Evolutionary conservation across 2,888 invertebrate genomes (phyloP).

Genomic region (Diarsia brunnea): DNA sequence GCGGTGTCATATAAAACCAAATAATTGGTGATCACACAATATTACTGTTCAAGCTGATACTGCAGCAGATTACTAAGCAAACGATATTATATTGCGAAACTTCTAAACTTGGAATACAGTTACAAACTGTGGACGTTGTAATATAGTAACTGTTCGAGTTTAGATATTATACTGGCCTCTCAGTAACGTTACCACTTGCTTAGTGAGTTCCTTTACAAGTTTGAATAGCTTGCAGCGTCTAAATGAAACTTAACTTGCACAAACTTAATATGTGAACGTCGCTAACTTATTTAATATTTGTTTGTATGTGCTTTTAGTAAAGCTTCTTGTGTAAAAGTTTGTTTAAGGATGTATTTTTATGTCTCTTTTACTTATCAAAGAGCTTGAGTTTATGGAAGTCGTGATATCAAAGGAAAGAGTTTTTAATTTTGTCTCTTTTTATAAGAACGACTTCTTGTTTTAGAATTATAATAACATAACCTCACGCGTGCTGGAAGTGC

Average conservation of each 20-base stretch:
- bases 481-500: too few relatives aligned
- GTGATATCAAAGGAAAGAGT: background rate
- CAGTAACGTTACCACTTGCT: slow-evolving; percentile 44
- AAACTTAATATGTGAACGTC: slow-evolving; percentile 35
- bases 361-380: background rate
- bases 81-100: slow-evolving; percentile 46
- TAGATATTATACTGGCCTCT: slow-evolving; percentile 46
- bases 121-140: slow-evolving; percentile 48
- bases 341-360: background rate
- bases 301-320: slow-evolving; percentile 17
- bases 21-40: background rate
- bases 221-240: slow-evolving; percentile 44
- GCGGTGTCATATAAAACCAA: background rate
- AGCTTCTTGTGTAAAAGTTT: slow-evolving; percentile 4
- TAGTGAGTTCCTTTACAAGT: slow-evolving; percentile 38
- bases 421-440: background rate
- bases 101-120: slow-evolving; percentile 44
- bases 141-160: slow-evolving; percentile 45
- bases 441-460: background rate
- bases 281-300: slow-evolving; percentile 44
- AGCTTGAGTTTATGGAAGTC: background rate
- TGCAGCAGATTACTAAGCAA: slow-evolving; percentile 28
- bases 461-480: background rate
- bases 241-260: slow-evolving; percentile 51
- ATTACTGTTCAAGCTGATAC: background rate